Base-by-base conservation (phyloP, 2,888 invertebrate genomes). In the Villa cingulata region DNA sequence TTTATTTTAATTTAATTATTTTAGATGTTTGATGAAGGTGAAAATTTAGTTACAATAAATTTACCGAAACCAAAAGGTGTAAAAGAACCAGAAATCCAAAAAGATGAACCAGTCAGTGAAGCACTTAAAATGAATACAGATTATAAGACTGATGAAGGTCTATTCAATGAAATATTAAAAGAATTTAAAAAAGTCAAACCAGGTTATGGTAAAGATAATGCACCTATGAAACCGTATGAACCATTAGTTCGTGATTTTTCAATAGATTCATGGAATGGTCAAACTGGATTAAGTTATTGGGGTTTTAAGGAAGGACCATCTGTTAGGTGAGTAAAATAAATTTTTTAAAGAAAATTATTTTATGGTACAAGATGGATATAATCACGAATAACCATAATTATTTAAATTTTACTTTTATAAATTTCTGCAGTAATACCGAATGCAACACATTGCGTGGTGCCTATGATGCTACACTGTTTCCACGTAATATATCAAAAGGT, bases 391-490 rank as follows among this genome's bases (percentile, higher is more conserved):
- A 23, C 23, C 5, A 23, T 23, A 6, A 23, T 23, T 23, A 23
- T 23, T 23, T 23, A n/a, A n/a, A n/a, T 34, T 15, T 9, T 15
- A 12, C 12, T 15, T 15, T 34, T 34, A 34, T 34, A 4, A 34
- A 34, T 34, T 34, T 32, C 9, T 15, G 9, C 36, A 74, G 71
- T 37, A 72, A 81, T 46, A 70, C 75, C 0, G 68, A 64, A 38
- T 88, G 88, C 64, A 83, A 84, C 61, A 70, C 74, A 4, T 70
- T 87, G 16, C 73, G 73, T 54, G 81, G 85, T 17, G 62, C 75
- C 0, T 82, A 78, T 53, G 88, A 88, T 62, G 88, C 86, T 1
- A 73, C 81, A 1, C 63, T 80, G 2, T 86, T 84, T 56, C 83
- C 86, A 0, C 66, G 74, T 2, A 68, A 75, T 41, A 58, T 89